Conservation (phyloP, 2,888 invertebrate species). For the Cheilosia pagana region DNA sequence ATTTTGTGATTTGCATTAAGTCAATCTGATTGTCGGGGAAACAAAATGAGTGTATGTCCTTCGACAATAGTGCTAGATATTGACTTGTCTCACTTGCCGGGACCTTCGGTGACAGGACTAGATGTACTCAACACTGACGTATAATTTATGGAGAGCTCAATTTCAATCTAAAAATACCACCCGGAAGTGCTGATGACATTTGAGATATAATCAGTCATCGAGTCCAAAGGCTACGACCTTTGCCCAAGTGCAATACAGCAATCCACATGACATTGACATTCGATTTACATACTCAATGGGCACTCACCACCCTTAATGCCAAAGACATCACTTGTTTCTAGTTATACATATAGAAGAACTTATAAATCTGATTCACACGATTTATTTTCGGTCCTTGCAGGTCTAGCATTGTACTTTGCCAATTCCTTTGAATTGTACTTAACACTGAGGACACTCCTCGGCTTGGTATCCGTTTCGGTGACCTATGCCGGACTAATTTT, state of each 20-base stretch:
- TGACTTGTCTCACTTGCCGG: too few species aligned
- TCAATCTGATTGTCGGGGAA: too few species aligned
- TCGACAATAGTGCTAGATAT: too few species aligned
- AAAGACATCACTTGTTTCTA: background rate
- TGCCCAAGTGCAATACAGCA: conserved; percentile 34
- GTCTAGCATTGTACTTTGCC: conserved; percentile 88
- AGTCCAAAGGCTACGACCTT: conserved; percentile 52
- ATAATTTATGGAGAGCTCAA: background rate
- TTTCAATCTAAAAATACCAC: conserved; percentile 9
- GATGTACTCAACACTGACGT: background rate
- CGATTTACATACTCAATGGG: conserved; percentile 45
- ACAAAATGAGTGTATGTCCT: too few species aligned
- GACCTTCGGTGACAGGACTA: background rate
- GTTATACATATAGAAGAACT: background rate
- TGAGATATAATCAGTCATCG: conserved; percentile 10
- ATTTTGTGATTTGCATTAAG: background rate
- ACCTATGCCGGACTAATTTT: conserved; percentile 92
- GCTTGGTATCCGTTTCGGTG: conserved; percentile 91
- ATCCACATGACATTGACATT: conserved; percentile 63
- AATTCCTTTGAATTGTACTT: conserved; percentile 89
- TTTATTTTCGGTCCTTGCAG: conserved; percentile 76
- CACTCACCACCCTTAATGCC: background rate
- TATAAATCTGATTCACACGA: background rate
- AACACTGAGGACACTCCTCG: conserved; percentile 88
- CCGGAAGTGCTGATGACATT: conserved; percentile 17